Evolutionary conservation across 2,113 vertebrate species (phyloP).

Genomic region (Sisor rabdophorus): DNA sequence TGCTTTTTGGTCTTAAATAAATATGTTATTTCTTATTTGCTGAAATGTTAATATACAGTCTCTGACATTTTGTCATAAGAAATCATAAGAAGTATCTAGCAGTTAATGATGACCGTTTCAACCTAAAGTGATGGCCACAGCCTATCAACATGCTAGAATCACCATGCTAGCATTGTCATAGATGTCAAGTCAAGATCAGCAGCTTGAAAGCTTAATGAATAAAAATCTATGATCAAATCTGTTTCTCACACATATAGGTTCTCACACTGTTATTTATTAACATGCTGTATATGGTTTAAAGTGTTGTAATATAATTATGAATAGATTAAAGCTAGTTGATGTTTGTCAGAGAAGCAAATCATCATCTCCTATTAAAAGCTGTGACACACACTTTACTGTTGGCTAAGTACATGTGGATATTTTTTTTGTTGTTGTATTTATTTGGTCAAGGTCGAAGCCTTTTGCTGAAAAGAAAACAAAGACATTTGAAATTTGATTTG

Average conservation of each 20-base stretch:
- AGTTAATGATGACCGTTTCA: slow-evolving; percentile 4
- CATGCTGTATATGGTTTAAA: background rate
- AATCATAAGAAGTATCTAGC: too few relatives aligned
- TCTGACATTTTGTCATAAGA: background rate
- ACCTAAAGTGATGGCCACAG: slow-evolving; percentile 1
- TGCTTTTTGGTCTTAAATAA: background rate
- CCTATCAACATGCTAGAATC: slow-evolving; percentile 1
- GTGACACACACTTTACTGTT: slow-evolving; percentile 9
- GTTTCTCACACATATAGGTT: background rate
- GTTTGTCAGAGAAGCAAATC: slow-evolving; percentile 26
- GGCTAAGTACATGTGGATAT: slow-evolving; percentile 41
- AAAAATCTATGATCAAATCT: background rate
- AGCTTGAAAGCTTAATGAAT: background rate
- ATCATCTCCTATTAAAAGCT: background rate
- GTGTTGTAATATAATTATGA: background rate
- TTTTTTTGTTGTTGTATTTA: slow-evolving; percentile 58
- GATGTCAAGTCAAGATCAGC: background rate
- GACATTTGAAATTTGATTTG: slow-evolving; percentile 21
- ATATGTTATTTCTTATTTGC: too few relatives aligned
- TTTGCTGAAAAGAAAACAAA: slow-evolving; percentile 34
- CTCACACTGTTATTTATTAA: background rate
- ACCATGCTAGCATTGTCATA: background rate
- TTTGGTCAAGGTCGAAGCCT: slow-evolving; percentile 52
- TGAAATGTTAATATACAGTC: background rate
- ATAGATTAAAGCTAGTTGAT: background rate